These are phyloP conservation scores for Plebejus anna DNA, from an alignment of 2,888 invertebrate genomes.

Conservation along the genomic window DNA sequence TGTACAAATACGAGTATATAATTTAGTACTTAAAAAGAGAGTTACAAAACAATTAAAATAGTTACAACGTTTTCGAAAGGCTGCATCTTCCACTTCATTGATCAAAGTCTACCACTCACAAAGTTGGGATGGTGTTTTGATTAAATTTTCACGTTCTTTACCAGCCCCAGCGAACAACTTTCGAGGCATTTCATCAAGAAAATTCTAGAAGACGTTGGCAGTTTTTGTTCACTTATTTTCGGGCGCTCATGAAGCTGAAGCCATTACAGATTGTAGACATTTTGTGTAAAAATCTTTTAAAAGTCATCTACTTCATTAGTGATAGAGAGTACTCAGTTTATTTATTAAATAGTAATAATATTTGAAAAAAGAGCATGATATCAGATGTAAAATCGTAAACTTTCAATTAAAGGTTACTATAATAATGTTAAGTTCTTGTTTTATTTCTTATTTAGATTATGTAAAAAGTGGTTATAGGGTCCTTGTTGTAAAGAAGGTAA, in stretches of 20 bases:
- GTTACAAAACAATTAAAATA: conserved; percentile 31
- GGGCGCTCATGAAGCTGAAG: neutral
- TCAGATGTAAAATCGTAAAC: neutral
- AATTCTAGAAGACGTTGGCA: neutral
- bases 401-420: neutral
- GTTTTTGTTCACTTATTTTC: conserved; percentile 29
- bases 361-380: neutral
- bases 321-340: neutral
- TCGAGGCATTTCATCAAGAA: conserved; percentile 6
- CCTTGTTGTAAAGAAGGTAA: neutral
- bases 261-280: neutral
- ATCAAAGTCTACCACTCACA: conserved; percentile 49
- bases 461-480: neutral
- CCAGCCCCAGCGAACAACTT: conserved; percentile 24
- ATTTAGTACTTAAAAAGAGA: neutral
- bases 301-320: neutral
- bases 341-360: neutral
- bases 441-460: neutral
- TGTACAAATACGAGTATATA: neutral
- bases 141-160: conserved; percentile 50
- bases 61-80: conserved; percentile 44
- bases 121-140: conserved; percentile 48
- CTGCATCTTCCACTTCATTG: conserved; percentile 47
- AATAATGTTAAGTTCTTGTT: neutral
- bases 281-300: neutral